Base-by-base conservation (phyloP, 2,113 vertebrate genomes). In the Notarius quadriscutis region DNA sequence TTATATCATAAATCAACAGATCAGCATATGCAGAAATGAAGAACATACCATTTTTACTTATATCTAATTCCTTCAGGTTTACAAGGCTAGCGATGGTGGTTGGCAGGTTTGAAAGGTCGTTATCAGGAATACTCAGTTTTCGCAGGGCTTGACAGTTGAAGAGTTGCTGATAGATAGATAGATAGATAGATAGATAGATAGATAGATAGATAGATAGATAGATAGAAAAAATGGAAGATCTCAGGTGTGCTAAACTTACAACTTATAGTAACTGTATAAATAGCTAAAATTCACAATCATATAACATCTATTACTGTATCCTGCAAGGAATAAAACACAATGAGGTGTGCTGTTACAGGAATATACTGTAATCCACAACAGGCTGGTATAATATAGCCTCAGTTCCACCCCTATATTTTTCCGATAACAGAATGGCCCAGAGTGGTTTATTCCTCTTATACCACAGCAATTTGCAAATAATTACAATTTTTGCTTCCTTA, bases 31-130 rank as follows among this genome's bases (percentile, higher is more conserved):
- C 69, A 48, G 15, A 50, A 51, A 22, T 62, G 41, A 84, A 86
- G 1, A 63, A 12, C 96, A 94, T 96, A 99, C 98, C 98, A 71
- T 99, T 99, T 96, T 99, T 99, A 96, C 98, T 99, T 95, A 99
- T 99, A 95, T 99, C 98, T 77, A 99, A 96, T 94, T 99, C 98
- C 88, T 96, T 97, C 90, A 99, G 97, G 93, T 99, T 99, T 89
- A 97, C 97, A 95, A 99, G 95, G 95, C 97, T 98, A 93, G 98
- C 97, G 87, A 99, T 99, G 90, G 96, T 95, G 89, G 97, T 96
- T 60, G 98, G 98, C 93, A 99, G 96, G 90, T 92, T 98, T 88
- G 98, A 98, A 81, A 99, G 97, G 95, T 99, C 98, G 48, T 99
- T 99, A 93, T 99, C 98, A 11, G 98, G 97, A 85, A 99, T 97